Base-by-base conservation (phyloP, 1,140 invertebrate genomes). In the Pogonomyrmex barbatus region DNA sequence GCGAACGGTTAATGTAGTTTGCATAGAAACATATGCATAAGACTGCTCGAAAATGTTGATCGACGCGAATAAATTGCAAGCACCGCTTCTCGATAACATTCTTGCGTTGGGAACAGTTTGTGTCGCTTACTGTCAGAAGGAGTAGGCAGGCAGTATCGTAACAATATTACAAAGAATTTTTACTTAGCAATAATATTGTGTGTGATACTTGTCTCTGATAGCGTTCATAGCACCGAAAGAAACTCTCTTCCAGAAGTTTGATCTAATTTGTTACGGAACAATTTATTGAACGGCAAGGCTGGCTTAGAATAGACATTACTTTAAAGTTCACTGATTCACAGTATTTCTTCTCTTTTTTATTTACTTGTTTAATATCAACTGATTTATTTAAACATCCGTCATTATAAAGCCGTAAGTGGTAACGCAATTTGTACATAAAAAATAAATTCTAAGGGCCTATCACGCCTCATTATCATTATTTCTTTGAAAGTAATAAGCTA, bases 161-260 rank as follows among this genome's bases (percentile, higher is more conserved):
- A 73, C n/a, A 73, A 63, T 56, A 87, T 87, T 73, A 86, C 52
- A 65, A 78, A 58, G 58, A 82, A 85, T 88, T 88, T 87, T 89
- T 88, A 91, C 85, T 86, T 90, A 88, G 90, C 90, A 91, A 91
- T 92, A 91, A 91, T 86, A 76, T 88, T 70, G 78, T 33, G 24
- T 63, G 58, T 77, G 65, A 89, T 90, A 87, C 84, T 85, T 81
- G 85, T 89, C 70, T 47, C 50, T 63, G 30, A 75, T 50, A 62
- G 9, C 3, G 63, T 79, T 54, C 8, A 42, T 56, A 88, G n/a
- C 54, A 50, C 47, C n/a, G 12, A 73, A n/a, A 58, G 9, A 62
- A 75, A 54, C n/a, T 68, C 12, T 54, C 42, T 83, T 83, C 68
- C 54, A 75, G 3, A 75, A 36, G 14, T 50, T 71, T 50, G 14